Percentiles rank a stretch among this genome's conserved stretches.
Evolutionary conservation across 2,888 invertebrate genomes (phyloP).

Genomic region (Pristionchus maxplancki): DNA sequence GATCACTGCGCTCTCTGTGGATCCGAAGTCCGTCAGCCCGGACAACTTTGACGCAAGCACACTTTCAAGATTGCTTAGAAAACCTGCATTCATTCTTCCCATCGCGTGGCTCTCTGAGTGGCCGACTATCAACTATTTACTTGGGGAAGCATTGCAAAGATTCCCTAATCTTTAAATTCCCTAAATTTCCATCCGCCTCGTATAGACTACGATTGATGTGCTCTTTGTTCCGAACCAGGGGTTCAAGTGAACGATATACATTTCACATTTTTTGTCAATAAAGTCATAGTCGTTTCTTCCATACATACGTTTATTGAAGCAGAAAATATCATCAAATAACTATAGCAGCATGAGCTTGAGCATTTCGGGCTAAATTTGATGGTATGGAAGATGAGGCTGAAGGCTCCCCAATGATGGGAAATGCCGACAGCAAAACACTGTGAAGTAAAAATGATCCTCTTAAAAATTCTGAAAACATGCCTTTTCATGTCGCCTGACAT

Average conservation of each 20-base stretch:
- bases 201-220: no score
- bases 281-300: no score
- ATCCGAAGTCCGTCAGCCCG: not conserved
- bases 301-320: no score
- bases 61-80: not conserved
- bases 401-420: not conserved
- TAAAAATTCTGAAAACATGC: not conserved
- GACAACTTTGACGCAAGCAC: not conserved
- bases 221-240: no score
- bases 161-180: not conserved
- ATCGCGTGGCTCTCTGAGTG: not conserved
- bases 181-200: no score
- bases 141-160: not conserved
- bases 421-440: not conserved
- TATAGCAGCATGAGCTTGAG: no score
- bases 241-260: no score
- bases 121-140: not conserved
- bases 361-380: no score
- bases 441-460: not conserved
- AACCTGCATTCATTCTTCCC: not conserved
- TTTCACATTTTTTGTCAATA: no score
- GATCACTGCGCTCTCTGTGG: not conserved
- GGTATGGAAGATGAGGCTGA: not conserved
- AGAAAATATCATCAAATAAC: no score
- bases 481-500: not conserved